Conservation (phyloP, 2,888 invertebrate genomes). For the Poecilus cupreus region DNA sequence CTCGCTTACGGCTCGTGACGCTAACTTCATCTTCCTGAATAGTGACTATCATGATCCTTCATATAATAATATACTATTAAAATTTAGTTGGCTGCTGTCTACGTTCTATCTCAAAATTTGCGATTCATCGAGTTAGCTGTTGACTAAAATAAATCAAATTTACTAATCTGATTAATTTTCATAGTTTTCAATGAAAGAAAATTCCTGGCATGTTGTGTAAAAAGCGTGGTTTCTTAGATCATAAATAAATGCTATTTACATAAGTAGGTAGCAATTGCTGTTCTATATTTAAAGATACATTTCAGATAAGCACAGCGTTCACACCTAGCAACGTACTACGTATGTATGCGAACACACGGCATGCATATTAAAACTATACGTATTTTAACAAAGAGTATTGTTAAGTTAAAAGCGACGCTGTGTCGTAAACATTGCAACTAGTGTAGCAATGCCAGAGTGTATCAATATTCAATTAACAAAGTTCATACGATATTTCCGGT, state of each 20-base stretch:
- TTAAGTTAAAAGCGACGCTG: not conserved
- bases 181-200: too few relatives aligned
- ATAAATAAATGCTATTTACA: not conserved
- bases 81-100: too few relatives aligned
- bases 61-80: too few relatives aligned
- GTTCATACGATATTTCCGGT: slow-evolving; percentile 51
- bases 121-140: too few relatives aligned
- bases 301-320: slow-evolving; percentile 1
- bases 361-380: not conserved
- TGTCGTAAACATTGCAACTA: slow-evolving; percentile 36
- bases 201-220: too few relatives aligned
- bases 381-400: too few relatives aligned
- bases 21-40: too few relatives aligned
- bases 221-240: not conserved
- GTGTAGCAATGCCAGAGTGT: slow-evolving; percentile 9
- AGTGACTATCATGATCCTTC: too few relatives aligned
- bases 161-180: too few relatives aligned
- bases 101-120: too few relatives aligned
- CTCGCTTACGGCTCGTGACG: too few relatives aligned
- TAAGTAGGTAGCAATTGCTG: slow-evolving; percentile 5
- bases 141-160: too few relatives aligned
- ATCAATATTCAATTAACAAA: slow-evolving; percentile 53
- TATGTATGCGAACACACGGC: not conserved
- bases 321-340: not conserved
- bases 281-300: slow-evolving; percentile 18